Percentiles rank a stretch among this genome's conserved stretches.
Conservation (phyloP, 2,888 invertebrate species). For the Phyllotreta striolata region DNA sequence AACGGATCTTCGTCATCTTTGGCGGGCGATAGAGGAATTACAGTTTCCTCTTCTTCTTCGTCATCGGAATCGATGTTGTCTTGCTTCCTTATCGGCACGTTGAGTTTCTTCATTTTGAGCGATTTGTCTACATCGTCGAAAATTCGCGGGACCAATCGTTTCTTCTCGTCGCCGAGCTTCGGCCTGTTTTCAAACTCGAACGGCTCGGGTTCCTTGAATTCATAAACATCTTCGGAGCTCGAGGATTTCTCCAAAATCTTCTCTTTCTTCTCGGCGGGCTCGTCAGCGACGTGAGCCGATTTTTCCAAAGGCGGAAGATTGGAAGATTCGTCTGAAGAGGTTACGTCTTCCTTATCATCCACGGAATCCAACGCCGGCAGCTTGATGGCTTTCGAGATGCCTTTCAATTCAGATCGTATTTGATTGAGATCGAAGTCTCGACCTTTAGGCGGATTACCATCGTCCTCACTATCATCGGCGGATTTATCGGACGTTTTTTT, state of each 20-base stretch:
- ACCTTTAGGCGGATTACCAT: slow-evolving; percentile 64
- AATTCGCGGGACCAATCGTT: slow-evolving; percentile 53
- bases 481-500: slow-evolving; percentile 60
- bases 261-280: slow-evolving; percentile 49
- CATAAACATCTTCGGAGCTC: slow-evolving; percentile 74
- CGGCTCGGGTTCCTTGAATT: slow-evolving; percentile 89
- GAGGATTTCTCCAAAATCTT: slow-evolving; percentile 48
- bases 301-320: slow-evolving; percentile 48
- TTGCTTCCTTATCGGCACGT: slow-evolving; percentile 23
- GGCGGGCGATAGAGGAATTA: slow-evolving; percentile 28
- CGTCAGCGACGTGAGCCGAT: slow-evolving; percentile 36
- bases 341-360: slow-evolving; percentile 49
- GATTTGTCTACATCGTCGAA: slow-evolving; percentile 59
- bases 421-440: slow-evolving; percentile 86
- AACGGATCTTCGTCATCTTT: slow-evolving; percentile 60
- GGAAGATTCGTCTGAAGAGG: slow-evolving; percentile 56
- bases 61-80: slow-evolving; percentile 50
- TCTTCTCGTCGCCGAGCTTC: slow-evolving; percentile 56
- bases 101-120: slow-evolving; percentile 52
- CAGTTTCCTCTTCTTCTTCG: slow-evolving; percentile 50
- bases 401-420: slow-evolving; percentile 84
- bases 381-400: slow-evolving; percentile 72
- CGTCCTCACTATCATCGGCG: slow-evolving; percentile 63
- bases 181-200: slow-evolving; percentile 80
- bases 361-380: slow-evolving; percentile 47